phyloP scores from a whole-genome alignment of 1,140 invertebrate genomes.

The Platyura marginata region DNA sequence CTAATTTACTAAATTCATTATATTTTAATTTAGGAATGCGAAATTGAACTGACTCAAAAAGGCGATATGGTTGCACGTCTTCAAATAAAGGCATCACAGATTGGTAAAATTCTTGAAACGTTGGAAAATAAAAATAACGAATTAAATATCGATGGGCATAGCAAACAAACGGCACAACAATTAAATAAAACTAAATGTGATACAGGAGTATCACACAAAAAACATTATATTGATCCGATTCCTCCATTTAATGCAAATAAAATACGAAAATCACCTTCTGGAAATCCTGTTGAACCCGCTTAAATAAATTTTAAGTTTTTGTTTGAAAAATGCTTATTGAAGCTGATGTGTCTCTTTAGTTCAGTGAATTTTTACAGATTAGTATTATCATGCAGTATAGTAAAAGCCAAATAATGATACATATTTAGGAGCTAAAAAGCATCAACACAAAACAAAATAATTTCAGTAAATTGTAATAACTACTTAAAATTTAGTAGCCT shows the following conservation, averaged over 20 bases:
- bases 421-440: background rate
- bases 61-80: slow-evolving; percentile 78
- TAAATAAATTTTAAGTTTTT: too few relatives aligned
- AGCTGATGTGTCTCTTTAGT: too few relatives aligned
- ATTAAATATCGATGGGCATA: slow-evolving; percentile 16
- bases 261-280: slow-evolving; percentile 26
- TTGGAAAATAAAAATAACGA: slow-evolving; percentile 53
- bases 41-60: slow-evolving; percentile 78
- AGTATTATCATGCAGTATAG: background rate
- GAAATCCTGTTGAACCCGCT: too few relatives aligned
- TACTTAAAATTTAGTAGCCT: too few relatives aligned
- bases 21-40: slow-evolving; percentile 92
- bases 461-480: background rate
- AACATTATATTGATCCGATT: slow-evolving; percentile 22
- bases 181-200: slow-evolving; percentile 19
- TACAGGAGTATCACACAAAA: slow-evolving; percentile 20
- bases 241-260: slow-evolving; percentile 29
- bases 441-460: background rate
- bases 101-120: slow-evolving; percentile 75
- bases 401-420: background rate
- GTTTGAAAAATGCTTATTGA: too few relatives aligned
- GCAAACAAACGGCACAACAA: slow-evolving; percentile 8
- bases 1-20: too few relatives aligned
- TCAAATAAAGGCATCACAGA: slow-evolving; percentile 75
- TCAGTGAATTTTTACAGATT: too few relatives aligned